Percentiles rank a stretch among this genome's conserved stretches.
phyloP scores from a whole-genome alignment of 2,113 vertebrate genomes.

The Phocoena sinus region DNA sequence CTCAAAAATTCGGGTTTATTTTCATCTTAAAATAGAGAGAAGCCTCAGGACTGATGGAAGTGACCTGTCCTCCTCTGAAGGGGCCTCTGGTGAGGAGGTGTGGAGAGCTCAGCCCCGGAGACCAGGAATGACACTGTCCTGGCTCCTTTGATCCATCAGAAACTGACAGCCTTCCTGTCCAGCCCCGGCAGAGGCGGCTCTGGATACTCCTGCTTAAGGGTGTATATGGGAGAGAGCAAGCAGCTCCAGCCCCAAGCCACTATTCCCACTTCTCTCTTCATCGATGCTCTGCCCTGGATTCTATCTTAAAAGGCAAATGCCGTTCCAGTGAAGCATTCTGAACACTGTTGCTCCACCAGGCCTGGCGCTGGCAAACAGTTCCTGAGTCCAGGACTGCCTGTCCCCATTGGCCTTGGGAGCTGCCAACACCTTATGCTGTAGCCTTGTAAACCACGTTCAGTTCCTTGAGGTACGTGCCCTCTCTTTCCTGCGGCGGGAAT shows the following conservation, averaged over 20 bases:
- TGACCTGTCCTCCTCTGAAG: background rate
- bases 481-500: background rate
- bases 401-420: background rate
- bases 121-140: background rate
- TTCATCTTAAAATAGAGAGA: constrained; percentile 41
- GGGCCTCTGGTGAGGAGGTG: background rate
- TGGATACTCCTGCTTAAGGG: background rate
- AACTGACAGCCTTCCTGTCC: background rate
- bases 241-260: background rate
- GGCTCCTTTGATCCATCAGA: background rate
- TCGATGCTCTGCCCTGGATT: accelerated
- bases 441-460: accelerated
- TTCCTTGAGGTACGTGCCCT: accelerated
- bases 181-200: background rate
- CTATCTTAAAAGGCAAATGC: background rate
- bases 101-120: background rate
- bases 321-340: background rate
- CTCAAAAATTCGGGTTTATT: background rate
- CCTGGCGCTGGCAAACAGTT: background rate
- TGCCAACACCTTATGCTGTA: background rate
- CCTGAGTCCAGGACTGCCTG: background rate
- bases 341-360: background rate
- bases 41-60: background rate
- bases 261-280: background rate
- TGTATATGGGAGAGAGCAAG: background rate